phyloP scores from a whole-genome alignment of 2,888 invertebrate genomes.

The Ommatoiulus sabulosus region DNA sequence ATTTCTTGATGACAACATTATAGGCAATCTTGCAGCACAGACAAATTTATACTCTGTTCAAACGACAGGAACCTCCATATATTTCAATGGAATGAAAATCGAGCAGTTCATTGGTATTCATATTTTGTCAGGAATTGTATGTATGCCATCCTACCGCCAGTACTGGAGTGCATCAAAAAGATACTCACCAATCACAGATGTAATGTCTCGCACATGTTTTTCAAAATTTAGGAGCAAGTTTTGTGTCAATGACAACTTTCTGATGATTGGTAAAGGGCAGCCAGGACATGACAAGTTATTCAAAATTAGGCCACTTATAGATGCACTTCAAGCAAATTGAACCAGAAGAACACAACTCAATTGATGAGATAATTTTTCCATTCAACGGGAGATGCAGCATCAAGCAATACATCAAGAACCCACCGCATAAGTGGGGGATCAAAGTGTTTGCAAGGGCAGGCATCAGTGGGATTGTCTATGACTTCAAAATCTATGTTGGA shows the following conservation, averaged over 20 bases:
- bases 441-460: constrained; percentile 22
- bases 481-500: constrained; percentile 35
- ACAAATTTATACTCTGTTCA: constrained; percentile 33
- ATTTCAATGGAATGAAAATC: not conserved
- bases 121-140: not conserved
- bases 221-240: not conserved
- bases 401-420: not conserved
- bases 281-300: constrained; percentile 27
- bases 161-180: not conserved
- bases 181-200: not conserved
- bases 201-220: not conserved
- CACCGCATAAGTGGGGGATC: not conserved
- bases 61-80: not conserved
- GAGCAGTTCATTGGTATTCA: constrained; percentile 7
- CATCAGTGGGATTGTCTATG: not conserved
- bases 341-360: constrained; percentile 30
- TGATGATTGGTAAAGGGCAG: not conserved
- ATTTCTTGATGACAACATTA: constrained; percentile 22
- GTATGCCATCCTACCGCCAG: not conserved
- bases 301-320: constrained; percentile 51
- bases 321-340: not conserved
- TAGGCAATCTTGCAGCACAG: not conserved
- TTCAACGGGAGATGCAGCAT: not conserved
- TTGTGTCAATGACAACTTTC: not conserved
- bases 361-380: constrained; percentile 45